Base-by-base conservation (phyloP, 2,113 vertebrate species). In the Chaetops frenatus region DNA sequence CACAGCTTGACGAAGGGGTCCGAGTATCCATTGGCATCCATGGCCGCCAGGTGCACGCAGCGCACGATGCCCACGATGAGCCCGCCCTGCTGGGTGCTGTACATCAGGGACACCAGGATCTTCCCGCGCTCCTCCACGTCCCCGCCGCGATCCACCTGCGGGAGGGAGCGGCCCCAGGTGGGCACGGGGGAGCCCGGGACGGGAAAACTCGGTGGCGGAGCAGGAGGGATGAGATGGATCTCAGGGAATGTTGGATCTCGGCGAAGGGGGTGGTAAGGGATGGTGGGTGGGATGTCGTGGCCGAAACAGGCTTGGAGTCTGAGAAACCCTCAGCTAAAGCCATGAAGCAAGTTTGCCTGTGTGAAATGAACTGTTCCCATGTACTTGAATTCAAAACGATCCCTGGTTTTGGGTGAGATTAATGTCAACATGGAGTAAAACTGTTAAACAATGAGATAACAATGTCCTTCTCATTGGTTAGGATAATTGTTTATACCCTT, bases 1-100 rank as follows among this genome's bases (percentile, higher is more conserved):
- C 97, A 99, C 99, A 99, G 98, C 96, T 99, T 99, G 70, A 99
- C 99, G 5, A 99, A 99, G 2, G 99, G 99, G 76, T 99, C 99
- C 0, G 99, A 99, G 97, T 99, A 99, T 81, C 99, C 99, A 1
- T 99, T 99, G 85, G 99, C 98, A 0, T 99, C 99, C 99, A 99
- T 99, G 81, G 99, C 99, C 0, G 99, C 99, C 89, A 99, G 94
- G 87, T 99, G 99, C 94, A 99, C 99, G 0, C 99, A 99, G 92
- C 99, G 99, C 22, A 99, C 96, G 5, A 99, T 98, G 28, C 99
- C 99, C 12, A 99, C 99, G 1, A 99, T 95, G 61, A 99, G 98
- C 11, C 99, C 98, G 2, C 98, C 98, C 81, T 98, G 98, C 97
- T 99, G 99, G 8, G 98, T 98, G 98, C 96, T 99, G 98, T 99